Conservation (phyloP, 37 sponge, comb jelly and placozoan species). For the Mnemiopsis leidyi region DNA sequence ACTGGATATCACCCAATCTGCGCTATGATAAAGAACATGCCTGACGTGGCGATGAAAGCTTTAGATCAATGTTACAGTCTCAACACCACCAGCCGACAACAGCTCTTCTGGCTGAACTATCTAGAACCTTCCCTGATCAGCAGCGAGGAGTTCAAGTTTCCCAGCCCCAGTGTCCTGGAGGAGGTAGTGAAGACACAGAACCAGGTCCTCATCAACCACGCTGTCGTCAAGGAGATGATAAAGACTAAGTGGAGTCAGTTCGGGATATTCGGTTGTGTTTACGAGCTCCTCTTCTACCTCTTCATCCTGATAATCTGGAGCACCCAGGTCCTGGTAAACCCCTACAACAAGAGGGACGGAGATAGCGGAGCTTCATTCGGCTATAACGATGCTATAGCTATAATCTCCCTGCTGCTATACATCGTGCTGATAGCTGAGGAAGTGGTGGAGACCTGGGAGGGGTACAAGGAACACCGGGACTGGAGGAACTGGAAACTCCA, state of each 20-base stretch:
- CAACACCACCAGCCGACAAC: not conserved
- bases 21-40: conserved; percentile 55
- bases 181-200: conserved; percentile 36
- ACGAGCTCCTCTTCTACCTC: conserved; percentile 38
- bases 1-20: conserved; percentile 47
- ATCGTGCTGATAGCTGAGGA: not conserved
- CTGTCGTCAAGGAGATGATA: conserved; percentile 39
- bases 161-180: conserved; percentile 54
- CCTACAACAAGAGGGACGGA: not conserved
- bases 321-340: not conserved
- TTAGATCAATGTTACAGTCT: not conserved
- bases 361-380: not conserved
- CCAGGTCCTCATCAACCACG: conserved; percentile 19
- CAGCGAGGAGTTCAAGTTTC: not conserved
- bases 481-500: conserved; percentile 28
- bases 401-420: not conserved
- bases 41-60: conserved; percentile 25
- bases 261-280: conserved; percentile 39
- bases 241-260: conserved; percentile 37
- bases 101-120: conserved; percentile 29
- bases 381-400: not conserved
- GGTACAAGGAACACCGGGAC: not conserved
- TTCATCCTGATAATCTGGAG: conserved; percentile 41
- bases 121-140: conserved; percentile 30
- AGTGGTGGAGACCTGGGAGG: not conserved